Conservation (phyloP, 2,888 invertebrate species). For the Campoplex capitator region DNA sequence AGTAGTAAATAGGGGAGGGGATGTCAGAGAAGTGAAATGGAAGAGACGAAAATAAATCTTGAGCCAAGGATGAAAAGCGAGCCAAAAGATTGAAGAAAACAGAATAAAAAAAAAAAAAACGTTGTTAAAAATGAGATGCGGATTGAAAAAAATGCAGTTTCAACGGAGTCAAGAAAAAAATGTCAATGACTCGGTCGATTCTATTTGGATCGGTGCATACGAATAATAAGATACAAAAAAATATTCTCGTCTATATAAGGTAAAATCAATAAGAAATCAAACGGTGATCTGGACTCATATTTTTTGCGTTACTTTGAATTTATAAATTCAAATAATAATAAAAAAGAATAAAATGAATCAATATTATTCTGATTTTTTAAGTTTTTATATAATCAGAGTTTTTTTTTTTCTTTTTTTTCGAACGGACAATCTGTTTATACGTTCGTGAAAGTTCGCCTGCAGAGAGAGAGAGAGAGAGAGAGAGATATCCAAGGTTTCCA, state of each 20-base stretch:
- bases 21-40: constrained; percentile 16
- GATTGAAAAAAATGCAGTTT: neutral
- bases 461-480: constrained; percentile 30
- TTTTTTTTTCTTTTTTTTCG: constrained; percentile 82
- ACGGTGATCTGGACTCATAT: neutral
- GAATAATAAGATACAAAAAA: too few species aligned
- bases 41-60: constrained; percentile 20
- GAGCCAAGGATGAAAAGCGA: constrained; percentile 5
- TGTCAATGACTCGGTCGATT: neutral
- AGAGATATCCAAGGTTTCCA: constrained; percentile 76
- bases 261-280: too few species aligned
- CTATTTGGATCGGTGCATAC: neutral
- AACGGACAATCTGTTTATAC: constrained; percentile 69
- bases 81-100: constrained; percentile 19
- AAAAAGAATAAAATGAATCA: too few species aligned
- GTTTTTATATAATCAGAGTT: constrained; percentile 83
- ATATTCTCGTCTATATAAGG: too few species aligned
- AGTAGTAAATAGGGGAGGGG: constrained; percentile 55
- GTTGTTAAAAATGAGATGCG: neutral
- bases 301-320: neutral
- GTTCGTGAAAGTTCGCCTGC: constrained; percentile 82
- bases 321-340: too few species aligned
- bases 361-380: constrained; percentile 70
- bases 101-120: constrained; percentile 1
- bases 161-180: neutral